Conservation (phyloP, 1,140 invertebrate species). For the Lysiphlebus fabarum region DNA sequence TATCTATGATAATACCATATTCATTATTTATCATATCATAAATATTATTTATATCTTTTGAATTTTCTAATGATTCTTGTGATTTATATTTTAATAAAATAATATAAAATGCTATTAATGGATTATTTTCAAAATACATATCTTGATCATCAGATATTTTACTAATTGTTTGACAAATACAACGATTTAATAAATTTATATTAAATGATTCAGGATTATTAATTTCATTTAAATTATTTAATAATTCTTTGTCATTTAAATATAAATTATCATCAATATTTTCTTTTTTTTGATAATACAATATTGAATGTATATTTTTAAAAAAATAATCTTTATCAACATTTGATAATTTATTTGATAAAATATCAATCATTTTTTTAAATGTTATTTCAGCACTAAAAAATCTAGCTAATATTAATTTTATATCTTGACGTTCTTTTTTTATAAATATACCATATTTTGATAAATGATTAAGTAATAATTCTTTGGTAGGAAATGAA, state of each 20-base stretch:
- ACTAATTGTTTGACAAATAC: constrained; percentile 38
- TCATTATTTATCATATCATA: constrained; percentile 34
- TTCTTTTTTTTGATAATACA: constrained; percentile 45
- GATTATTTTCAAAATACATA: constrained; percentile 47
- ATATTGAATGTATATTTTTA: constrained; percentile 50
- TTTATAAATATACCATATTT: constrained; percentile 42
- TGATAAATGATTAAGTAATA: constrained; percentile 48
- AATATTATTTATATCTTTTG: constrained; percentile 20
- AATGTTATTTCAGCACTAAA: constrained; percentile 34
- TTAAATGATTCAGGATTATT: constrained; percentile 30
- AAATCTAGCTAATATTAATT: constrained; percentile 56
- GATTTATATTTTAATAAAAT: constrained; percentile 40
- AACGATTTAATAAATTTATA: constrained; percentile 39
- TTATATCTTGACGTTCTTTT: constrained; percentile 54
- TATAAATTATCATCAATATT: constrained; percentile 25
- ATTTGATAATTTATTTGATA: constrained; percentile 55
- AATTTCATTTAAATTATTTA: constrained; percentile 39
- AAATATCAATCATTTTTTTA: constrained; percentile 57
- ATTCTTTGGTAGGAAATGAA: constrained; percentile 55
- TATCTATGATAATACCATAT: constrained; percentile 26
- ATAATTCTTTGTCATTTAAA: constrained; percentile 38
- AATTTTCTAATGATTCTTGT: background rate
- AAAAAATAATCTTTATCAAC: constrained; percentile 57
- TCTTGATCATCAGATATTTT: constrained; percentile 36
- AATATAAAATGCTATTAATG: constrained; percentile 46